Evolutionary conservation across 2,888 invertebrate genomes (phyloP), one percentile per base, ranked within the genome.

Genomic region (Helleia helle): DNA sequence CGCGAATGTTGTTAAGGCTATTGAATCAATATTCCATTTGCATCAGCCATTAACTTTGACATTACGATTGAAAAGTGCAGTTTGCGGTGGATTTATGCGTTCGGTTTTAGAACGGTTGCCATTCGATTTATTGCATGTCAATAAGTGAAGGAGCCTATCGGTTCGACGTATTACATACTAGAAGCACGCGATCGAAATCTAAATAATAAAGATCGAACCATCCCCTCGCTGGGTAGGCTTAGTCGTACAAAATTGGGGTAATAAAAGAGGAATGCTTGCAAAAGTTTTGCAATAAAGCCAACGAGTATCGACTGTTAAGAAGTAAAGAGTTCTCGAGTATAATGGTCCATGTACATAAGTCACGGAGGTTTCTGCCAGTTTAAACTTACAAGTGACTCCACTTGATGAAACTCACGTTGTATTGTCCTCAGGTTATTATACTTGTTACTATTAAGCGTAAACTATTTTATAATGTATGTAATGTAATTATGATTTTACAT

Each of bases 281-380:
- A 83, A 84, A 84, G 76, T 84, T 84, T 84, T 61, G 81, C 77
- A 84, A 84, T 84, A 84, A 83, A 81, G 70, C 68, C 73, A 71
- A 76, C 76, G 72, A 76, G 79, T 80, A 84, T 83, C 81, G 83
- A 83, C 80, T 84, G 80, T 73, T 77, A 79, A 81, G 81, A 71
- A 80, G 80, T 72, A 81, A 81, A 79, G 80, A 80, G 81, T 79
- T 80, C 67, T 62, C 56, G 51, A 61, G 64, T 57, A 60, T 66
- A 63, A 64, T 62, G 57, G 53, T 50, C 47, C 48, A 51, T 56
- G 53, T 55, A 58, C 55, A 56, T 57, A 57, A 55, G 52, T 52
- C 52, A 49, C 48, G 51, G 52, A 50, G 56, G 54, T 54, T 52
- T 53, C 54, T 56, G 52, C 50, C 50, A 49, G 47, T 57, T 57